A percentile compares a stretch with the other conserved stretches of the same genome.
Evolutionary conservation across 2,888 invertebrate genomes (phyloP).

Genomic region (Caenorhabditis macrosperma): DNA sequence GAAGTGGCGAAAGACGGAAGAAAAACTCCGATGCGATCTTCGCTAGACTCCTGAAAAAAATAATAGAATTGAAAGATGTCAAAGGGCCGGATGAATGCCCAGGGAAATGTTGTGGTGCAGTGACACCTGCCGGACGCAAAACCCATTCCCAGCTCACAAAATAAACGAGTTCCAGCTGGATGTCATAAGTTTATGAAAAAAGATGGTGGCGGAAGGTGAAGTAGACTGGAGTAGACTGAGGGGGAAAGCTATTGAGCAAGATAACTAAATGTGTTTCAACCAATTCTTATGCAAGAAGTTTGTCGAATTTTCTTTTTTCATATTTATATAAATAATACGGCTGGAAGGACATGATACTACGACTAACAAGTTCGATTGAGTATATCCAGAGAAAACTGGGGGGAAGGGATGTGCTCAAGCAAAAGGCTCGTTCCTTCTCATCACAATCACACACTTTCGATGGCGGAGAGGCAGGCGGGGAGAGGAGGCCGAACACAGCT

Average conservation of each 20-base stretch:
- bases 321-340: too few relatives aligned
- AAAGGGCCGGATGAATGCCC: too few relatives aligned
- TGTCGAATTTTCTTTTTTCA: too few relatives aligned
- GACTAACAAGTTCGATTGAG: too few relatives aligned
- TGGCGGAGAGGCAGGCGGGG: conserved; percentile 15
- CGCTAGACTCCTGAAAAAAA: conserved; percentile 53
- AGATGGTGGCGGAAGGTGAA: not conserved
- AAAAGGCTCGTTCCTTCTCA: conserved; percentile 25
- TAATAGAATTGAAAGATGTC: too few relatives aligned
- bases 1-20: conserved; percentile 52
- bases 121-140: not conserved
- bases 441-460: conserved; percentile 21
- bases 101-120: not conserved
- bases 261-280: too few relatives aligned
- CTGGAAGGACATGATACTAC: too few relatives aligned
- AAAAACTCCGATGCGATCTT: conserved; percentile 65
- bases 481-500: conserved; percentile 38
- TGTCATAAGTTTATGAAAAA: conserved; percentile 15
- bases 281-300: too few relatives aligned
- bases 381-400: not conserved
- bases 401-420: not conserved
- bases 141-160: conserved; percentile 1
- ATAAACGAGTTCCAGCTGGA: conserved; percentile 45
- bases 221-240: not conserved
- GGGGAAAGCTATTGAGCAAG: too few relatives aligned